Percentiles rank a stretch among this genome's conserved stretches.
These are phyloP conservation scores for Pristionchus exspectatus DNA, from an alignment of 2,888 invertebrate species.

Conservation along the genomic window DNA sequence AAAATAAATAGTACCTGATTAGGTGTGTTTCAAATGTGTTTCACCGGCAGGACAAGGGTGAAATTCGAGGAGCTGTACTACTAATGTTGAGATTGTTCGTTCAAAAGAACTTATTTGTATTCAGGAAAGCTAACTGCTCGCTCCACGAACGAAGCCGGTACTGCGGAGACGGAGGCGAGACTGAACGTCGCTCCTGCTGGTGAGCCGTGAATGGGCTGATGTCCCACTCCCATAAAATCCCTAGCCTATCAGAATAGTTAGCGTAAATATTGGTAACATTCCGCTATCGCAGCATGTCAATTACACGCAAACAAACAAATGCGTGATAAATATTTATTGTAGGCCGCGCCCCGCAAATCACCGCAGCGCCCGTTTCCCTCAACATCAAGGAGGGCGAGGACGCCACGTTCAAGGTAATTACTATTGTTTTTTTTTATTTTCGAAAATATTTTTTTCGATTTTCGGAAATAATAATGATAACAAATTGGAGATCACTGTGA, in stretches of 20 bases:
- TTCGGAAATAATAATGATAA: slow-evolving; percentile 56
- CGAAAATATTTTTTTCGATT: slow-evolving; percentile 57
- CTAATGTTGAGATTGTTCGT: background rate
- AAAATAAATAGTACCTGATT: background rate
- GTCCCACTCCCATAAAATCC: too few species aligned
- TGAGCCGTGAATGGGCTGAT: background rate
- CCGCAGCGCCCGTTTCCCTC: slow-evolving; percentile 63
- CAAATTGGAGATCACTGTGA: slow-evolving; percentile 61
- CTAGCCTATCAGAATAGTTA: too few species aligned
- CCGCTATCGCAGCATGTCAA: too few species aligned
- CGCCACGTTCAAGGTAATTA: slow-evolving; percentile 64
- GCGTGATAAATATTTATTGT: background rate
- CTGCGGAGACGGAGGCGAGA: slow-evolving; percentile 86
- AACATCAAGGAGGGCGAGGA: slow-evolving; percentile 67
- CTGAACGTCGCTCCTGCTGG: slow-evolving; percentile 83
- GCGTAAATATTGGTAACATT: too few species aligned
- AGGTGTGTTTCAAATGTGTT: background rate
- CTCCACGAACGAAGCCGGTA: slow-evolving; percentile 87
- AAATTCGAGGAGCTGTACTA: too few species aligned
- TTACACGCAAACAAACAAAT: too few species aligned
- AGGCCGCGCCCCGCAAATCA: slow-evolving; percentile 63
- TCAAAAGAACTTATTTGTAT: background rate
- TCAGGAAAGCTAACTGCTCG: slow-evolving; percentile 48
- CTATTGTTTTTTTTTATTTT: background rate
- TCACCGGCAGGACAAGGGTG: background rate